Evolutionary conservation across 2,113 vertebrate species (phyloP), one percentile per base, ranked within the genome.

Genomic region (Mobula hypostoma): DNA sequence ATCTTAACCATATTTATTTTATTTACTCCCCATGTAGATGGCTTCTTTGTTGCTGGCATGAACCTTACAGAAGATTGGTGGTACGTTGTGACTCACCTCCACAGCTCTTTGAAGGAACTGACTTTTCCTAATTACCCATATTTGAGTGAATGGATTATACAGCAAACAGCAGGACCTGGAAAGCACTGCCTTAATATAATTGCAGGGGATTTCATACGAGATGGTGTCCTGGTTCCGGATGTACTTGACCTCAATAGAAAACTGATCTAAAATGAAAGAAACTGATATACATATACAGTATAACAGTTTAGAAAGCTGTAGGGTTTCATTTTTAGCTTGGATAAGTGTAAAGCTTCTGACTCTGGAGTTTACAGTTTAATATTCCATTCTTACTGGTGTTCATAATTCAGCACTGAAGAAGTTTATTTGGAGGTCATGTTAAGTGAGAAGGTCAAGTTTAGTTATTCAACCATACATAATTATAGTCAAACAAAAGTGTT

Each of bases 201-300:
- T 78, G 98, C 98, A 0, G 98, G 98, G 5, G 98, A 99, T 96
- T 99, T 99, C 0, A 95, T 99, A 79, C 97, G 97, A 0, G 95
- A 95, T 0, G 82, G 96, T 7, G 95, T 97, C 0, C 97, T 99
- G 94, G 97, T 98, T 90, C 94, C 96, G 0, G 96, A 97, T 0
- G 97, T 98, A 91, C 97, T 99, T 27, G 93, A 94, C 0, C 97
- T 98, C 7, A 99, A 99, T 94, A 94, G 78, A 9, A 98, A 97
- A 95, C 96, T 98, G 3, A 95, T 97, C 15, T 93, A 93, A 74
- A 93, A 70, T 32, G 63, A 70, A 32, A 15, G 48, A 48, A 48
- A 48, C 48, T 48, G 48, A 48, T 48, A 48, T 48, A 48, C 48
- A 2, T 48, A 48, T 48, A 36, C 36, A 36, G 36, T 36, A 48